phyloP scores from a whole-genome alignment of 2,888 invertebrate species.

The Lasioglossum calceatum region DNA sequence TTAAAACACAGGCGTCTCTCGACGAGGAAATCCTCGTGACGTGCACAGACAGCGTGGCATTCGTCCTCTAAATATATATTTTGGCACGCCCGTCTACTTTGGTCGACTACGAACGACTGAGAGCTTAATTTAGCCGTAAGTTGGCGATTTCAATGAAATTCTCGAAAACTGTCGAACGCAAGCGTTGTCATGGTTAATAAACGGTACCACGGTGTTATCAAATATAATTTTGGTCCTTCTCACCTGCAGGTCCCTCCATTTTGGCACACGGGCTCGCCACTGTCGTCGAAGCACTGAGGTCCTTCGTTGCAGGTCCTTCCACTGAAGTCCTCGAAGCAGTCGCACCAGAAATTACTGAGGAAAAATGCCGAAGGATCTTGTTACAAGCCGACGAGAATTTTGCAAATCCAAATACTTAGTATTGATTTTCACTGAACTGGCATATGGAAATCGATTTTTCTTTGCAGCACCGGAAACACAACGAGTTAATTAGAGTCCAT shows the following conservation, averaged over 20 bases:
- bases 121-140: not conserved
- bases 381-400: not conserved
- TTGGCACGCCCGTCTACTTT: not conserved
- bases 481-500: too few relatives aligned
- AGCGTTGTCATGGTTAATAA: not conserved
- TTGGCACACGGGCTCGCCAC: slow-evolving; percentile 88
- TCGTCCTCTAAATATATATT: not conserved
- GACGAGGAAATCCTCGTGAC: not conserved
- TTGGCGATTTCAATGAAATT: not conserved
- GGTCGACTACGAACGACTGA: not conserved
- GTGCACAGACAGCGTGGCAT: not conserved
- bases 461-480: not conserved
- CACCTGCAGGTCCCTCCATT: slow-evolving; percentile 95
- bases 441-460: not conserved
- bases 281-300: slow-evolving; percentile 90
- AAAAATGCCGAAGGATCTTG: not conserved
- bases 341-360: slow-evolving; percentile 90
- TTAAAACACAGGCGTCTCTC: not conserved
- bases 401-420: not conserved
- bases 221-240: not conserved
- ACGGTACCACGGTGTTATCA: not conserved
- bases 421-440: not conserved
- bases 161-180: not conserved
- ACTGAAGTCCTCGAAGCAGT: slow-evolving; percentile 92
- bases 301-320: slow-evolving; percentile 93